These are phyloP conservation scores for Drepanosiphum platanoidis DNA, from an alignment of 2,888 invertebrate genomes.

Conservation along the genomic window DNA sequence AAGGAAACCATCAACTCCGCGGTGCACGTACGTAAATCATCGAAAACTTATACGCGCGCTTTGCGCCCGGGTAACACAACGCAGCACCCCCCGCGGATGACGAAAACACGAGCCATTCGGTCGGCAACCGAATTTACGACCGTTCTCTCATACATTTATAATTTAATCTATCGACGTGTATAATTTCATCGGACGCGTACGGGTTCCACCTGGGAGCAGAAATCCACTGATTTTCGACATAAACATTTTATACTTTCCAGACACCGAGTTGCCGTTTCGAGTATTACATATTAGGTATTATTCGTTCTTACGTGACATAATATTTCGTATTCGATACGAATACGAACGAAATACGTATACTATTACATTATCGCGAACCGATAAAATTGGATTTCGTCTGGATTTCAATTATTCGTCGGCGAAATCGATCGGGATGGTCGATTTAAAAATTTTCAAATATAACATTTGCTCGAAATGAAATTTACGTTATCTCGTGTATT, in stretches of 20 bases:
- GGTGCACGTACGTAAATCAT: background rate
- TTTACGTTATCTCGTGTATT: no score
- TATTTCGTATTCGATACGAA: no score
- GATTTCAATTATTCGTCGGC: no score
- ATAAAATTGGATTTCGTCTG: no score
- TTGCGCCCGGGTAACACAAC: background rate
- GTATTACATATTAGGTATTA: no score
- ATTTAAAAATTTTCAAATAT: no score
- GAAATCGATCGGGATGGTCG: no score
- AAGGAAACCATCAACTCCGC: constrained; percentile 11
- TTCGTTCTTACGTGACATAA: background rate
- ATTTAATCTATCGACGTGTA: constrained; percentile 13
- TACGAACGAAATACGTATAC: no score
- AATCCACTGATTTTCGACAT: background rate
- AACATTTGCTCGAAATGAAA: no score
- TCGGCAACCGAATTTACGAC: background rate
- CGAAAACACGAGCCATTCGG: no score
- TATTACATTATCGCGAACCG: no score
- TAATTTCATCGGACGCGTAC: background rate
- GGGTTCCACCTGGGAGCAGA: background rate
- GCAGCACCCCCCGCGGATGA: no score
- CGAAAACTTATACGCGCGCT: background rate
- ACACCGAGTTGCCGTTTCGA: background rate
- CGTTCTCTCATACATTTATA: background rate
- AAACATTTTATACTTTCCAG: background rate